Percentiles rank a stretch among this genome's conserved stretches.
phyloP scores from a whole-genome alignment of 2,888 invertebrate species.

The Idaea aversata region DNA sequence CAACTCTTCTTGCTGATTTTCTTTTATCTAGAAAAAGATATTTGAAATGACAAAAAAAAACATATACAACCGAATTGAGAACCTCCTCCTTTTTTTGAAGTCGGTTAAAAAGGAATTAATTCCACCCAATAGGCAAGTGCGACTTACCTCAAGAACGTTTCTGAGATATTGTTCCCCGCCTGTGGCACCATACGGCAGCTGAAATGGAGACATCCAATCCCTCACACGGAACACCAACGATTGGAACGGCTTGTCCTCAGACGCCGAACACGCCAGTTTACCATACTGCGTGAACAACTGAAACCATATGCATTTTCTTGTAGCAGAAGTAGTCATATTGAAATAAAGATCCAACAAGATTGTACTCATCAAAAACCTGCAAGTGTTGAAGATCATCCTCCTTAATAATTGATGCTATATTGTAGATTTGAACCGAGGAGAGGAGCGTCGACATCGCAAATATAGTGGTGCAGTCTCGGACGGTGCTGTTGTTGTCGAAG shows the following conservation, averaged over 20 bases:
- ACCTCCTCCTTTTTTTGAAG: not conserved
- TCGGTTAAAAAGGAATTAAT: too few species aligned
- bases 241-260: constrained; percentile 91
- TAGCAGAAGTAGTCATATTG: not conserved
- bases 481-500: constrained; percentile 96
- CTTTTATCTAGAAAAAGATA: not conserved
- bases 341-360: not conserved
- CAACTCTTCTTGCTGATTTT: constrained; percentile 78
- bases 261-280: constrained; percentile 94
- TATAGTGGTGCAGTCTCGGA: constrained; percentile 91
- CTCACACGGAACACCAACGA: constrained; percentile 89
- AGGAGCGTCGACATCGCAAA: constrained; percentile 92
- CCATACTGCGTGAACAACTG: constrained; percentile 29
- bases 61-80: not conserved
- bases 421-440: constrained; percentile 93
- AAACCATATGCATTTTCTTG: constrained; percentile 2
- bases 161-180: constrained; percentile 91
- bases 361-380: constrained; percentile 68
- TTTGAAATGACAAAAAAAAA: not conserved
- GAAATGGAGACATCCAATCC: constrained; percentile 97
- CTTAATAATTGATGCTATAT: constrained; percentile 91
- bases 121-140: not conserved
- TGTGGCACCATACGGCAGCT: constrained; percentile 89
- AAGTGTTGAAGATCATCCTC: constrained; percentile 96
- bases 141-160: constrained; percentile 18